Conservation (phyloP, 64 coral and sea anemone genomes). For the Montipora cactus region DNA sequence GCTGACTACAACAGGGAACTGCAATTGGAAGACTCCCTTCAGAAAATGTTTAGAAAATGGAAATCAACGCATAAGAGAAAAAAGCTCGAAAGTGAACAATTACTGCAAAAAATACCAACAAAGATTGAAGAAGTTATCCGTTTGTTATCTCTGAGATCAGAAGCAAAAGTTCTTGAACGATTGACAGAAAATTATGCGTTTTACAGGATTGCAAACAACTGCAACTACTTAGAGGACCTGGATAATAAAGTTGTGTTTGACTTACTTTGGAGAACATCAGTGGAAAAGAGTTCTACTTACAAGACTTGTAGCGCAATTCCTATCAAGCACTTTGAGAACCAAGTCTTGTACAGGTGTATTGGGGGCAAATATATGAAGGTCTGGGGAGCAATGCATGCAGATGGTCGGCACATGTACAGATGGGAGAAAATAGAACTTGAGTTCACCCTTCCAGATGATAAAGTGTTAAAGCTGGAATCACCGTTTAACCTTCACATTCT, state of each 20-base stretch:
- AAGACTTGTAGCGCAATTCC: not conserved
- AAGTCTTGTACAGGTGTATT: slow-evolving; percentile 23
- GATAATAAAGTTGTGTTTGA: slow-evolving; percentile 22
- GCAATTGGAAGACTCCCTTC: not conserved
- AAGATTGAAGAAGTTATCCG: slow-evolving; percentile 11
- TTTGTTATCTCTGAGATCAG: slow-evolving; percentile 32
- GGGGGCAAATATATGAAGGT: slow-evolving; percentile 25
- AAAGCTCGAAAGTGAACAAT: not conserved
- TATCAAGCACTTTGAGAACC: slow-evolving; percentile 13
- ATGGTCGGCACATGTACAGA: not conserved
- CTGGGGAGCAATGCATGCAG: not conserved
- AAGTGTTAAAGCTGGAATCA: not conserved
- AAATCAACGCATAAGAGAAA: not conserved
- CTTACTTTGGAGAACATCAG: slow-evolving; percentile 31
- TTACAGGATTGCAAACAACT: not conserved
- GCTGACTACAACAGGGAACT: slow-evolving; percentile 2
- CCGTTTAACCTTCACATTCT: not conserved
- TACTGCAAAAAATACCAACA: not conserved
- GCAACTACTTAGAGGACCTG: not conserved
- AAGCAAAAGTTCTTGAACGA: slow-evolving; percentile 28
- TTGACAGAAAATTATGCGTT: not conserved
- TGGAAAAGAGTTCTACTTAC: slow-evolving; percentile 5
- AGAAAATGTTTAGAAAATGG: not conserved
- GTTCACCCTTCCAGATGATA: slow-evolving; percentile 52
- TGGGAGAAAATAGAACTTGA: slow-evolving; percentile 14